phyloP scores from a whole-genome alignment of 1,140 invertebrate species.

The Nautilus pompilius region DNA sequence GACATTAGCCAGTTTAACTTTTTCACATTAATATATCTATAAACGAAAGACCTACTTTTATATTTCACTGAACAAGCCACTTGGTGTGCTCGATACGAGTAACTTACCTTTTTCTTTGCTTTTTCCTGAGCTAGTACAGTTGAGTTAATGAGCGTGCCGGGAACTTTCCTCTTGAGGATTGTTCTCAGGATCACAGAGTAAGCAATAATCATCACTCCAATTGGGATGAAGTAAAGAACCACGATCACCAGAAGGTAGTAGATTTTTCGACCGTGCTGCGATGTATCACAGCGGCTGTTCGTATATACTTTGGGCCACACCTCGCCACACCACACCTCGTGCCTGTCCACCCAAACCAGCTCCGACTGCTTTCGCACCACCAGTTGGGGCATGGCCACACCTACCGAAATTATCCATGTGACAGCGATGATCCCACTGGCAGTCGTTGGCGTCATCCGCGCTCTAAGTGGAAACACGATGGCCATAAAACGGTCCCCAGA shows the following conservation, averaged over 20 bases:
- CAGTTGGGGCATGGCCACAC: constrained; percentile 50
- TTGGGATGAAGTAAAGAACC: constrained; percentile 55
- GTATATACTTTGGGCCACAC: constrained; percentile 31
- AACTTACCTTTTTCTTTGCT: constrained; percentile 35
- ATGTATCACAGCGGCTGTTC: constrained; percentile 17
- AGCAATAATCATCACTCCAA: constrained; percentile 52
- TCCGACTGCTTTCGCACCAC: constrained; percentile 28
- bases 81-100: too few relatives aligned
- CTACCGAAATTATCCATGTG: constrained; percentile 53
- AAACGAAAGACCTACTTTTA: too few relatives aligned
- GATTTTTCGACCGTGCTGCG: constrained; percentile 20
- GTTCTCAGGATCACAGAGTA: constrained; percentile 53
- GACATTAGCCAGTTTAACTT: too few relatives aligned
- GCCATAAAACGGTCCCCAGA: constrained; percentile 55
- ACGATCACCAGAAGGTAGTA: constrained; percentile 55
- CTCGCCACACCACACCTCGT: constrained; percentile 44
- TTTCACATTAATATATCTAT: too few relatives aligned
- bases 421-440: constrained; percentile 42
- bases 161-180: constrained; percentile 22
- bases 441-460: constrained; percentile 22
- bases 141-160: constrained; percentile 18
- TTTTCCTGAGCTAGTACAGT: constrained; percentile 28
- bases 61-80: too few relatives aligned
- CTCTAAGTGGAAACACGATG: constrained; percentile 40
- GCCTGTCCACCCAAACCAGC: constrained; percentile 30